Evolutionary conservation across 2,888 invertebrate species (phyloP), one percentile per base, ranked within the genome.

Genomic region (Oxyteleia sp.): DNA sequence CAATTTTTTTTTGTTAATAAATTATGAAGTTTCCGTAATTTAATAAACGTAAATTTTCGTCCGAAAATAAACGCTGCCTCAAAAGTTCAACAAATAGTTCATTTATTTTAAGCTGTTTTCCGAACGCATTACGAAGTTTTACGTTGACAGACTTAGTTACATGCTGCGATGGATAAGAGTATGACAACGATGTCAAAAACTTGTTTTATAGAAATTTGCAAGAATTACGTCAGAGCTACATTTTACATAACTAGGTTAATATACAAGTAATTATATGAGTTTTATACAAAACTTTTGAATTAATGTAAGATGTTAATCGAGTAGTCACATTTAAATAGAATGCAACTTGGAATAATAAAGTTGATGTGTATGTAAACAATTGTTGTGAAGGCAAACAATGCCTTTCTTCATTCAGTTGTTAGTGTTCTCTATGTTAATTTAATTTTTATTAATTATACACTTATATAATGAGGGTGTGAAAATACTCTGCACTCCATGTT

Each of bases 221-320:
- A 57, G 69, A 20, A 32, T 45, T 69, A 57, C 20, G 35, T 47
- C 35, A 35, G 13, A 29, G 18, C 2, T 45, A 35, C 18, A 29
- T 63, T 49, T 57, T 57, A 38, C 55, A 47, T 47, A 74, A 74
- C 20, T 64, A 38, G 45, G 74, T 55, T 74, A 64, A 43, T 55
- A 35, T 45, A 43, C 26, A 55, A 8, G 20, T 57, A 64, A 64
- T 66, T 66, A 66, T 57, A 23, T 29, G 15, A 35, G 35, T 74
- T 74, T 38, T 61, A 29, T 23, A 53, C 32, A 45, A 53, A 43
- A 23, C 43, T 45, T 63, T 15, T 45, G 45, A 41, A 64, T 53
- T 63, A 20, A 32, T 55, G 53, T 45, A 63, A 61, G 23, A 61
- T 23, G 29, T 47, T 59, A 69, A 45, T 45, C 47, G 15, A 15